Percentiles rank a stretch among this genome's conserved stretches.
These are phyloP conservation scores for Venturia canescens DNA, from an alignment of 1,140 invertebrate genomes.

Conservation along the genomic window DNA sequence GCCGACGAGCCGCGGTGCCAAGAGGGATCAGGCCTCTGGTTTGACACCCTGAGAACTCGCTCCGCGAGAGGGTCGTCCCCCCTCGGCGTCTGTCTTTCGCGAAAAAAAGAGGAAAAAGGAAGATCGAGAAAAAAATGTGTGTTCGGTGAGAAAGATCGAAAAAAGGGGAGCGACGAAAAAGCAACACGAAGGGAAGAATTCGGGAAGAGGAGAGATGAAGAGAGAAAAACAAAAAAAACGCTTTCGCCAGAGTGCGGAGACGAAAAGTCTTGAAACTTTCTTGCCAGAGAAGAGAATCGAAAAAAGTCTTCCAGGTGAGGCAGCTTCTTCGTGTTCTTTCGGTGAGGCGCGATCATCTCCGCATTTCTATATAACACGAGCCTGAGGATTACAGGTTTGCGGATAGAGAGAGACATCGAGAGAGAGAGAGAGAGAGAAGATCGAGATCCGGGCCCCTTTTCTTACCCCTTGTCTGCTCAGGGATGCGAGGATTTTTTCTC, in stretches of 20 bases:
- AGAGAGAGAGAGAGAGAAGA: constrained; percentile 65
- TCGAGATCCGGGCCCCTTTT: constrained; percentile 69
- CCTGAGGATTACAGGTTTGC: constrained; percentile 56
- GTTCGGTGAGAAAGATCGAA: constrained; percentile 20
- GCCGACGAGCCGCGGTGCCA: constrained; percentile 60
- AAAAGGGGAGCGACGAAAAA: constrained; percentile 37
- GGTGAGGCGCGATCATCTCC: constrained; percentile 29
- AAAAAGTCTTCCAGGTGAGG: constrained; percentile 16
- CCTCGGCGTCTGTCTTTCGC: constrained; percentile 9
- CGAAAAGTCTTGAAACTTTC: constrained; percentile 56
- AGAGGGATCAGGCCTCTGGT: constrained; percentile 29
- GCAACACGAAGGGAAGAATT: constrained; percentile 42
- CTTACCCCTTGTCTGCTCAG: constrained; percentile 6
- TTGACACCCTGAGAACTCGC: constrained; percentile 36
- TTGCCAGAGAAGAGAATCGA: constrained; percentile 1
- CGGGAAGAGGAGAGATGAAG: constrained; percentile 51
- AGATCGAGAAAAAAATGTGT: not conserved
- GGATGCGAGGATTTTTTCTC: not conserved
- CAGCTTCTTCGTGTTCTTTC: constrained; percentile 33
- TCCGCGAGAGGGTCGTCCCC: not conserved
- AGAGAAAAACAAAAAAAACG: constrained; percentile 58
- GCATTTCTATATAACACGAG: constrained; percentile 36
- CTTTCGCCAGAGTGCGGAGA: constrained; percentile 12
- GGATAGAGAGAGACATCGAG: constrained; percentile 63
- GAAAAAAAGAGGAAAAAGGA: not conserved